Base-by-base conservation (phyloP, 2,113 vertebrate species). In the Rhombomys opimus region DNA sequence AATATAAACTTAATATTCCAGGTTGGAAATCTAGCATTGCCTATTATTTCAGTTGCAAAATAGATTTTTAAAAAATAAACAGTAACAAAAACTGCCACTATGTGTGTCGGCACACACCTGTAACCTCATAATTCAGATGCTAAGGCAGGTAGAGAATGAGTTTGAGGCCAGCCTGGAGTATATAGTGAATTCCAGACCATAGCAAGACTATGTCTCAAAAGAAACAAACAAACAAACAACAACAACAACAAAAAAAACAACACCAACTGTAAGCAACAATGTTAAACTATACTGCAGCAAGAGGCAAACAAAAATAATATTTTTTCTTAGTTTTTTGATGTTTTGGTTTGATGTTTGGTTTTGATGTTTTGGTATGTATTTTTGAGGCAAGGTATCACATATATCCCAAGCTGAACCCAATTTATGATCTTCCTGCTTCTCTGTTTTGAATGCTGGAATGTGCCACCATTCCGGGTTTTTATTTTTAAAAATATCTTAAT, bases 31-130 rank as follows among this genome's bases (percentile, higher is more conserved):
- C 2, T 86, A 77, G 46, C 1, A 22, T 30, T 50, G n/a, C 22
- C 70, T 87, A 5, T 61, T 73, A 68, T 52, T 89, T 95, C 50
- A 92, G 18, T 4, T 70, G 77, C 14, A 85, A 88, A 90, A 94
- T 67, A 75, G 27, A 25, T 70, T 12, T 73, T 23, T 8, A 61
- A 80, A 61, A 82, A 52, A 32, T 3, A n/a, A 82, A 61, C 12
- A 61, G 27, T 14, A 89, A 35, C 73, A 65, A 77, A 76, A 72
- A 1, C 22, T 68, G 14, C 6, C 38, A 5, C 32, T 30, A 18
- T 72, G 35, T 30, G 15, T 73, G 35, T 9, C 15, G 32, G 2
- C 35, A 73, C 20, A 57, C 14, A 11, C 35, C 52, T 59, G 38
- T 9, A 38, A 30, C 54, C 35, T 70, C 22, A 57, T 30, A 7